A percentile compares a stretch with the other conserved stretches of the same genome.
Evolutionary conservation across 2,888 invertebrate genomes (phyloP).

Genomic region (Villa cingulata): DNA sequence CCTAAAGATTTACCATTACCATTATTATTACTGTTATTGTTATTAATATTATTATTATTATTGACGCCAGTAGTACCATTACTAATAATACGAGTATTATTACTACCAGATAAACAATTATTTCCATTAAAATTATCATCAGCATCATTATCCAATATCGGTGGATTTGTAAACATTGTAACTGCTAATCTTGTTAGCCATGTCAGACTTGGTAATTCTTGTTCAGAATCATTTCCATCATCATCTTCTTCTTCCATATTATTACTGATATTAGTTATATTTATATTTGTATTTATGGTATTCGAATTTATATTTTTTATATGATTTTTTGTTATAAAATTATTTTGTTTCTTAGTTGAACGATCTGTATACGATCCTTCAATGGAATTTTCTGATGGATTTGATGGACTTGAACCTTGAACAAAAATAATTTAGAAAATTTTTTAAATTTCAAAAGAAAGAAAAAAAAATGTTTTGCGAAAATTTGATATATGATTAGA

Average conservation of each 20-base stretch:
- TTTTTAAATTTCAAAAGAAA: too few species aligned
- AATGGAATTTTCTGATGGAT: too few species aligned
- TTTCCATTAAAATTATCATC: slow-evolving; percentile 4
- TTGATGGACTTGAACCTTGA: too few species aligned
- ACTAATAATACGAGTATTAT: neutral
- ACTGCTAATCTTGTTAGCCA: slow-evolving; percentile 30
- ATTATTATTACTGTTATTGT: neutral
- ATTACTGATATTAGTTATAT: neutral
- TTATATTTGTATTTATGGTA: neutral
- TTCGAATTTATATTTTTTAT: neutral
- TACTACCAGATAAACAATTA: too few species aligned
- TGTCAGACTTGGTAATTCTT: slow-evolving; percentile 30
- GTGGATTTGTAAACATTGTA: slow-evolving; percentile 24
- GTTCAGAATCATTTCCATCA: slow-evolving; percentile 22
- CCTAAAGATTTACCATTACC: neutral
- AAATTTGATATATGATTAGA: too few species aligned
- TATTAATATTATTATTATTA: too few species aligned
- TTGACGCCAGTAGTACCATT: neutral
- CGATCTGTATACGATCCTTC: too few species aligned
- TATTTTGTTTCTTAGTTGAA: too few species aligned
- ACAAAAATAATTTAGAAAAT: too few species aligned
- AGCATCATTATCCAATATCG: slow-evolving; percentile 18
- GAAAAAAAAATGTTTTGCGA: too few species aligned
- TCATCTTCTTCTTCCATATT: too few species aligned
- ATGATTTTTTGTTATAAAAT: neutral